Evolutionary conservation across 2,888 invertebrate genomes (phyloP), one percentile per base, ranked within the genome.

Genomic region (Plebejus melissa): DNA sequence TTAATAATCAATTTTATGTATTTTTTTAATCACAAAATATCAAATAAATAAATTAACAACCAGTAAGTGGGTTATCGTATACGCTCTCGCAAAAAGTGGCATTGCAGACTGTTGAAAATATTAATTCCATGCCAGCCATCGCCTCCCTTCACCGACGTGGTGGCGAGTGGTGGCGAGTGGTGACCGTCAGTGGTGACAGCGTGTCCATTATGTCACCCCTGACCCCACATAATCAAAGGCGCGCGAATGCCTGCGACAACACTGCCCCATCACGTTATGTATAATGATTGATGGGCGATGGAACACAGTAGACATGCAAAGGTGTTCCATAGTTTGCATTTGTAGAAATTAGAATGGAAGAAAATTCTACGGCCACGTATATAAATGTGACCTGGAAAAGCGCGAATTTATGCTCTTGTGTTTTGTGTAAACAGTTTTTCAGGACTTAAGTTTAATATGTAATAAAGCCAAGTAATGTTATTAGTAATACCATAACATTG

Each of bases 41-140:
- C 13, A 54, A 54, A 16, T 54, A 16, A 16, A 54, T 54, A 16
- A 54, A 54, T 13, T 54, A 54, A 38, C 75, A 79, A 89, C 88
- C 87, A 79, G 81, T 57, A 4, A 82, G 6, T 9, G 87, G 83
- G 74, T 88, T 89, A 79, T 90, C 88, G 80, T 87, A 87, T 28
- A 86, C 79, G 16, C 83, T 80, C 75, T 88, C 87, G 81, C 93
- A 93, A 80, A 88, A 85, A 2, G 89, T 89, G 1, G 88, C 88
- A 79, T 93, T 94, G 82, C 93, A 94, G 79, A 94, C 84, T 58
- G 91, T 82, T 5, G 93, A 87, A 75, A 91, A 84, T 75, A 94
- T 90, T 38, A 93, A 83, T 60, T 91, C 90, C 80, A 92, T 78
- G 70, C 93, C 93, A 74, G 85, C 84, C 90, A 90, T 91, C 79